Percentiles rank a stretch among this genome's conserved stretches.
These are phyloP conservation scores for Cistogaster globosa DNA, from an alignment of 2,888 invertebrate species.

Conservation along the genomic window DNA sequence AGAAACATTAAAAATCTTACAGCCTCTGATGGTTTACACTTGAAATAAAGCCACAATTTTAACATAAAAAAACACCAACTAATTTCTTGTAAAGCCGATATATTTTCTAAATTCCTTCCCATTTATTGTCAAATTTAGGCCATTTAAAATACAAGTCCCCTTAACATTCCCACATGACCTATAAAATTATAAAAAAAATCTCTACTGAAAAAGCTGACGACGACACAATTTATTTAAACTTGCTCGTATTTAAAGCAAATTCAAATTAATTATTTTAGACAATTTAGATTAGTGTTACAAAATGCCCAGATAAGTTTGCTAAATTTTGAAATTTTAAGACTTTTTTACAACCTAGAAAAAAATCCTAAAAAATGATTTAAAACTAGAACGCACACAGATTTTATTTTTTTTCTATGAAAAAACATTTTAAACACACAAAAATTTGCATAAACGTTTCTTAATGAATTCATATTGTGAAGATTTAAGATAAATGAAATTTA, in stretches of 20 bases:
- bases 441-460: constrained; percentile 24
- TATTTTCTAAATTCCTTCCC: not conserved
- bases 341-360: not conserved
- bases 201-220: not conserved
- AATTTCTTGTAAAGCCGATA: not conserved
- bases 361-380: constrained; percentile 35
- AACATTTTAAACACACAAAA: constrained; percentile 12
- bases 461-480: constrained; percentile 17
- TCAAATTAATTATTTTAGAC: constrained; percentile 37
- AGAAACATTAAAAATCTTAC: no score
- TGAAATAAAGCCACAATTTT: no score
- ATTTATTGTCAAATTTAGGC: not conserved
- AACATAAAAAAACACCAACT: no score
- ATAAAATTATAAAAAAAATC: constrained; percentile 11
- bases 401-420: not conserved
- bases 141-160: constrained; percentile 35
- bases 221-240: constrained; percentile 28
- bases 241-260: constrained; percentile 26
- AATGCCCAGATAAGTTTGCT: constrained; percentile 64
- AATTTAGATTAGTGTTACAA: constrained; percentile 47
- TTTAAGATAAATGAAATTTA: not conserved
- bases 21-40: no score
- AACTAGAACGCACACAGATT: constrained; percentile 51
- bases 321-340: constrained; percentile 59
- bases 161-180: constrained; percentile 63